Evolutionary conservation across 2,888 invertebrate species (phyloP).

Genomic region (Trichacis sp.): DNA sequence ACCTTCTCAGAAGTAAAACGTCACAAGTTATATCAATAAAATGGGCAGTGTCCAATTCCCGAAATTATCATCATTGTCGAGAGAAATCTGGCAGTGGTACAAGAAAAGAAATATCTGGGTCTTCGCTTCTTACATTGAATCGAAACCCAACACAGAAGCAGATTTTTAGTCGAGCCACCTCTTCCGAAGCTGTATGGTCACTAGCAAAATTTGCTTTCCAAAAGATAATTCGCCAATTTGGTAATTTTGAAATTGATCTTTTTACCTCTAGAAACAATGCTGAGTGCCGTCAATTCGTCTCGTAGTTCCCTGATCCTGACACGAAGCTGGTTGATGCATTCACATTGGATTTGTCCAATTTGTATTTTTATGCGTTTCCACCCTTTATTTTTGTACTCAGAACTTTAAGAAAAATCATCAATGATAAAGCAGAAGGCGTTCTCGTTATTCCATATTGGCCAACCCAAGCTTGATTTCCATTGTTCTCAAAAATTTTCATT

Average conservation of each 20-base stretch:
- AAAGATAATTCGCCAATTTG: conserved; percentile 33
- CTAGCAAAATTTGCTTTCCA: conserved; percentile 26
- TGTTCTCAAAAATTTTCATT: conserved; percentile 35
- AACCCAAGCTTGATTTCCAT: conserved; percentile 53
- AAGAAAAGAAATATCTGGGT: conserved; percentile 16
- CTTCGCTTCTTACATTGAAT: conserved; percentile 16
- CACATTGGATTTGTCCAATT: conserved; percentile 34
- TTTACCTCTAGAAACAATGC: conserved; percentile 48
- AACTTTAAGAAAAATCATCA: conserved; percentile 37
- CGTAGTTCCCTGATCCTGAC: conserved; percentile 48
- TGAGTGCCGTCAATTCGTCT: conserved; percentile 49
- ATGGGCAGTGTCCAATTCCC: conserved; percentile 24
- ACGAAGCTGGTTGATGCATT: conserved; percentile 47
- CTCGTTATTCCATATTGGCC: conserved; percentile 46
- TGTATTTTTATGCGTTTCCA: conserved; percentile 49
- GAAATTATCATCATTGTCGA: conserved; percentile 10
- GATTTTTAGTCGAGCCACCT: conserved; percentile 17
- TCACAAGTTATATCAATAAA: conserved; percentile 18
- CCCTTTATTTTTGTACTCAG: conserved; percentile 17
- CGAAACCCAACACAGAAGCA: conserved; percentile 14
- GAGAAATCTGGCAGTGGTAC: conserved; percentile 29
- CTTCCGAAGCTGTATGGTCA: conserved; percentile 27
- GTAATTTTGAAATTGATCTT: conserved; percentile 44
- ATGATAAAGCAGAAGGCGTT: conserved; percentile 43
- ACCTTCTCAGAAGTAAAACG: too few species aligned